Percentiles rank a stretch among this genome's conserved stretches.
Evolutionary conservation across 1,140 invertebrate genomes (phyloP).

Genomic region (Papilio xuthus): DNA sequence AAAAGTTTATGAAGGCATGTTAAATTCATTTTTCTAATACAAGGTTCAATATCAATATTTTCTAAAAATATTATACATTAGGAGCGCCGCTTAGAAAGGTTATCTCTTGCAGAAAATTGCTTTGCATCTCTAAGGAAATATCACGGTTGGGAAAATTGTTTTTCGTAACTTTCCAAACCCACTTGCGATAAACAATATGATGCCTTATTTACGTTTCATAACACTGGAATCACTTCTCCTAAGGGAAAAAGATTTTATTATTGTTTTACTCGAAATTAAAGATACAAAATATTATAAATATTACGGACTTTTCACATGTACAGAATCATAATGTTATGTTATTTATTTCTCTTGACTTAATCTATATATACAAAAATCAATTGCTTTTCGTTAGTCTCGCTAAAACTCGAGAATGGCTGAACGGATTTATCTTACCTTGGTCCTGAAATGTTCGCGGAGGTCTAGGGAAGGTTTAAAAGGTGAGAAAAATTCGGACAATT

Average conservation of each 20-base stretch:
- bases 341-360: no score
- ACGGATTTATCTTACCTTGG: no score
- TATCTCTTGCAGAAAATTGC: slow-evolving; percentile 74
- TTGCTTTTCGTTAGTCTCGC: no score
- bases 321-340: no score
- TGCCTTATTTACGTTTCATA: slow-evolving; percentile 39
- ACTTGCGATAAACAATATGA: slow-evolving; percentile 52
- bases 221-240: slow-evolving; percentile 31
- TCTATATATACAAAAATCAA: no score
- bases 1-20: slow-evolving; percentile 18
- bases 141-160: slow-evolving; percentile 58
- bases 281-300: neutral
- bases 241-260: slow-evolving; percentile 9
- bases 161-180: slow-evolving; percentile 54
- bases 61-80: slow-evolving; percentile 52
- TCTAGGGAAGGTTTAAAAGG: no score
- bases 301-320: no score
- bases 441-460: no score
- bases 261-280: neutral
- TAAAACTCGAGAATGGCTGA: no score
- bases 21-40: slow-evolving; percentile 33
- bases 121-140: slow-evolving; percentile 74
- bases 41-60: slow-evolving; percentile 37
- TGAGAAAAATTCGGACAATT: no score
- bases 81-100: slow-evolving; percentile 61